Evolutionary conservation across 2,888 invertebrate genomes (phyloP).

Genomic region (Melikaiella ostensackeni): DNA sequence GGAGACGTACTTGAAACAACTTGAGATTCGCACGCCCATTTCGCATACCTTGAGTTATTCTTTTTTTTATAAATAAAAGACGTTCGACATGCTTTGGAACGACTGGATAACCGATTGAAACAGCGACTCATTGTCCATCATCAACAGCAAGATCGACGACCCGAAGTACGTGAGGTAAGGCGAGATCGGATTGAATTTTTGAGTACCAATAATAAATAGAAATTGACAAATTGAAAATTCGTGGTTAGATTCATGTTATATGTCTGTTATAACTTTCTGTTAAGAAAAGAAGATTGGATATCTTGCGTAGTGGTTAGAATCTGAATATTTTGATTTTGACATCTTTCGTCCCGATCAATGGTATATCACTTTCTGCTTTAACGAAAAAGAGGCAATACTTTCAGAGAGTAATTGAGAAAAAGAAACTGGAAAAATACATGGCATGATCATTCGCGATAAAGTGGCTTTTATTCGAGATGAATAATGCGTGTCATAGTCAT

Average conservation of each 20-base stretch:
- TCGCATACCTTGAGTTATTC: slow-evolving; percentile 30
- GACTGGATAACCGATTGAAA: slow-evolving; percentile 33
- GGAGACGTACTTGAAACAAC: slow-evolving; percentile 3
- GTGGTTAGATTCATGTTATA: neutral
- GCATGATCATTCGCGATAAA: no score
- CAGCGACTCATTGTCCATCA: slow-evolving; percentile 31
- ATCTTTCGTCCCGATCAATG: no score
- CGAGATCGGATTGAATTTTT: slow-evolving; percentile 26
- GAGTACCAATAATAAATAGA: neutral
- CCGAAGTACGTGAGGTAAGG: slow-evolving; percentile 38
- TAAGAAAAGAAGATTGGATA: neutral
- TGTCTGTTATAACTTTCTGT: neutral
- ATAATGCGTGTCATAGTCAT: no score
- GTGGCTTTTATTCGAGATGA: no score
- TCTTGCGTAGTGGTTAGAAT: no score
- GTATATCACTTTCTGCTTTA: no score
- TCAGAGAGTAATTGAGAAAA: no score
- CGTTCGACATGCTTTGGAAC: slow-evolving; percentile 35
- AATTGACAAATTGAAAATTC: slow-evolving; percentile 5
- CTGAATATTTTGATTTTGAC: no score
- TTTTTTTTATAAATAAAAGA: slow-evolving; percentile 27
- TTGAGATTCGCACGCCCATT: slow-evolving; percentile 28
- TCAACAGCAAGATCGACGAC: slow-evolving; percentile 41
- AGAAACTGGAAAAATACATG: no score
- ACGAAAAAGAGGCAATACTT: no score